These are phyloP conservation scores for Mobula hypostoma DNA, from an alignment of 2,113 vertebrate species.

Conservation along the genomic window DNA sequence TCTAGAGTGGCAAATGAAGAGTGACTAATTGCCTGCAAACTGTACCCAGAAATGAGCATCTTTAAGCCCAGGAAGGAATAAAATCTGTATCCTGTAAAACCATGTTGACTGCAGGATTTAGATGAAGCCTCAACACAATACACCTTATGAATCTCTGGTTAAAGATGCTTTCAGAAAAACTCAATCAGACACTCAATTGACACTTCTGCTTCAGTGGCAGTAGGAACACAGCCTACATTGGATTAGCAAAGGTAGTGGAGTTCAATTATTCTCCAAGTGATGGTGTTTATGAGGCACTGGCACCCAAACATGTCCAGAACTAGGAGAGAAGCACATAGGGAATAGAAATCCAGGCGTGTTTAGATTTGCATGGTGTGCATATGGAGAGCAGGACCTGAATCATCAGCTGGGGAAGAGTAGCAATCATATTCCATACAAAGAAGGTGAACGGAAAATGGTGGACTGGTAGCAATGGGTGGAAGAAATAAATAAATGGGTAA, in stretches of 20 bases:
- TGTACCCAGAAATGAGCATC: background rate
- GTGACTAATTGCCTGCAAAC: background rate
- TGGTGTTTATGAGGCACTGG: background rate
- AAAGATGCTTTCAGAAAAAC: background rate
- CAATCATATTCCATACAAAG: too few relatives aligned
- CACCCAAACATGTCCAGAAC: too few relatives aligned
- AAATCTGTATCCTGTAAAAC: background rate
- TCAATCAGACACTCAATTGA: background rate
- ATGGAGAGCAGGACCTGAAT: too few relatives aligned
- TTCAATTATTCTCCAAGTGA: background rate
- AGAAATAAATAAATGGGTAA: background rate
- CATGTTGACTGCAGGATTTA: background rate
- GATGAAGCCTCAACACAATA: background rate
- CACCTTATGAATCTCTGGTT: background rate
- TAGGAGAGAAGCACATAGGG: too few relatives aligned
- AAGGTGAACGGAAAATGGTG: too few relatives aligned
- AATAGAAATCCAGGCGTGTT: too few relatives aligned
- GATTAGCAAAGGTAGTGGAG: background rate
- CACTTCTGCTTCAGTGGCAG: background rate
- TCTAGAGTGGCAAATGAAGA: background rate
- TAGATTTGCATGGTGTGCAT: too few relatives aligned
- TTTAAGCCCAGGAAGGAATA: background rate
- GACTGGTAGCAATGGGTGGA: background rate
- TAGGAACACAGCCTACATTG: background rate
- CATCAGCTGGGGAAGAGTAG: too few relatives aligned